Percentiles rank a stretch among this genome's conserved stretches.
phyloP scores from a whole-genome alignment of 2,888 invertebrate species.

The Trissoscelio sp. region DNA sequence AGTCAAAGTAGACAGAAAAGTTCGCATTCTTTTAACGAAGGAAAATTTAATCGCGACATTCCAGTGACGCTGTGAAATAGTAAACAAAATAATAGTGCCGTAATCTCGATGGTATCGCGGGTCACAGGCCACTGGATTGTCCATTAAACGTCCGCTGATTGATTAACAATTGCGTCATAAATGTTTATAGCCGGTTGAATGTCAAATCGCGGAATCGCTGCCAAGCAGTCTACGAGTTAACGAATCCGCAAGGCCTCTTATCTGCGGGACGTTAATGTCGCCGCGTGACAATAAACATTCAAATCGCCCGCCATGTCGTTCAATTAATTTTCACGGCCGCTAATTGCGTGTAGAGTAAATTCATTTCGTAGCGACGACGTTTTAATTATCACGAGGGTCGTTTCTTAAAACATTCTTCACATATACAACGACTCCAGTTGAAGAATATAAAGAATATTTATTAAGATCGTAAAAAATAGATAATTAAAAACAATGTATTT shows the following conservation, averaged over 20 bases:
- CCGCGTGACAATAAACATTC: conserved; percentile 29
- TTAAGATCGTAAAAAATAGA: too few relatives aligned
- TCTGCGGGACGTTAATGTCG: not conserved
- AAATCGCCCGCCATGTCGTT: conserved; percentile 4
- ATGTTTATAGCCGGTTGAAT: conserved; percentile 28
- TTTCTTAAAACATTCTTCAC: too few relatives aligned
- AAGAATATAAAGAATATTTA: too few relatives aligned
- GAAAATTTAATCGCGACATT: too few relatives aligned
- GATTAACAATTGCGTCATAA: conserved; percentile 40
- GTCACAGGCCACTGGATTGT: conserved; percentile 34
- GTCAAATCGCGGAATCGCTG: conserved; percentile 30
- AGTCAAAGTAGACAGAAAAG: too few relatives aligned
- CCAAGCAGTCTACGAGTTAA: conserved; percentile 47
- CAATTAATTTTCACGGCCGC: conserved; percentile 12
- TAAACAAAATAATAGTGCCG: conserved; percentile 48
- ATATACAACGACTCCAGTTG: too few relatives aligned
- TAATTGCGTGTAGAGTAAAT: conserved; percentile 5
- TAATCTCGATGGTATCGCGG: conserved; percentile 9
- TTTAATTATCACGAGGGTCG: not conserved
- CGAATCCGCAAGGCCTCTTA: conserved; percentile 9
- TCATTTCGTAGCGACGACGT: conserved; percentile 1
- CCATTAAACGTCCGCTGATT: conserved; percentile 41
- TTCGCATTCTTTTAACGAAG: too few relatives aligned
- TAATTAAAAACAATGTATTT: too few relatives aligned
- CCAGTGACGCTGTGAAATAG: too few relatives aligned